Base-by-base conservation (phyloP, 2,888 invertebrate genomes). In the Polydrusus cervinus region DNA sequence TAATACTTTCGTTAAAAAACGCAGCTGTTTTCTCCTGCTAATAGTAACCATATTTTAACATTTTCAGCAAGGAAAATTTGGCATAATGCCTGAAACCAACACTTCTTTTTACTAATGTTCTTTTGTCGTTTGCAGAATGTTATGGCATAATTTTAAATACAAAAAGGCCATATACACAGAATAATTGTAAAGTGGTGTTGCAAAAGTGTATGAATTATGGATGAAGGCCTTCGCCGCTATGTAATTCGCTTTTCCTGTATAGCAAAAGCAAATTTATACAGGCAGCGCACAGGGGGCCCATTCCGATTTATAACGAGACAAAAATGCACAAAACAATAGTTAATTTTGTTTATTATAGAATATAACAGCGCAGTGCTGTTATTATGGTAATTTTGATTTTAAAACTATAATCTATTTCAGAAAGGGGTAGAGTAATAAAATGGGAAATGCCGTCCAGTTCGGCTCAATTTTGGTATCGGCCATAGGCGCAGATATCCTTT, bases 161-260 rank as follows among this genome's bases (percentile, higher is more conserved):
- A 61, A 38, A 70, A 70, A 70, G 49, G 61, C 30, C 68, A 57
- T 57, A 70, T 70, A 61, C 40, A 61, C 61, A 40, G 47, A 70
- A 61, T 70, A 70, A 70, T 70, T 70, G 70, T 61, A 38, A 11
- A 70, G 47, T 38, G 51, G 49, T 66, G 20, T 51, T 51, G 51
- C 53, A 51, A 66, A 16, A 61, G 47, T 60, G 57, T 40, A 61
- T 70, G 51, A 70, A 70, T 70, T 70, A 70, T 70, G 70, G 49
- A 70, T 61, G 61, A 70, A 60, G 34, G 61, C 16, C 57, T 70
- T 61, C 61, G 49, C 61, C 61, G 38, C 34, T 34, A 40, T 61
- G 49, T 70, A 61, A 70, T 70, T 60, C 40, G 34, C 61, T 61
- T 70, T 61, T 60, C 70, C 61, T 61, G 47, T 70, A 47, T 61